Base-by-base conservation (phyloP, 2,888 invertebrate species). In the Liodrosophila aerea region DNA sequence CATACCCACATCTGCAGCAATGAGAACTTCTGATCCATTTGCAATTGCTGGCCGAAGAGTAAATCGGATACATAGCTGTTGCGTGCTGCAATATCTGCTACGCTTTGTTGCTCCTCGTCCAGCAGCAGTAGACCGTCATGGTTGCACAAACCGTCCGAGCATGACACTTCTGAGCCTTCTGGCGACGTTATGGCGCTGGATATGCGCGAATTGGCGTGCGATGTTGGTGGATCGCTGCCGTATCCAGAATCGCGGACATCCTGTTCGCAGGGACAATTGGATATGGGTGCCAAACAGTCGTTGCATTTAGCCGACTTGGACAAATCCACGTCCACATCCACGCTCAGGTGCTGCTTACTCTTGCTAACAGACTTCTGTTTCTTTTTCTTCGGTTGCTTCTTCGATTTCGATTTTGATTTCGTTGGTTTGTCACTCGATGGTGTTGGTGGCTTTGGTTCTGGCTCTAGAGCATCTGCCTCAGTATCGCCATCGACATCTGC, bases 131-230 rank as follows among this genome's bases (percentile, higher is more conserved):
- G 76, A 12, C 95, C 95, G 76, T 86, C 85, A 44, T 78, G 85
- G 88, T 95, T 95, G 90, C 97, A 97, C 88, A 95, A 95, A 36
- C 95, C 95, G 87, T 97, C 97, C 0, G 95, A 95, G 90, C 96
- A 97, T 0, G 96, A 96, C 50, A 97, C 93, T 87, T 97, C 97
- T 0, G 97, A 97, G 27, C 97, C 96, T 86, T 97, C 97, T 0
- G 96, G 95, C 0, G 96, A 95, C 87, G 95, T 96, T 74, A 94
- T 93, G 61, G 94, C 91, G 73, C 96, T 96, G 15, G 95, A 95
- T 46, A 94, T 94, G 36, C 93, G 92, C 58, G 93, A 92, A 30
- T 93, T 93, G 73, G 93, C 93, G 73, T 94, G 94, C 64, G 89
- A 89, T 37, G 87, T 82, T 15, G 88, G 70, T 18, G 75, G 88